Evolutionary conservation across 2,797 vertebrate genomes (phyloP), one percentile per base, ranked within the genome.

Genomic region (Muscicapa striata): DNA sequence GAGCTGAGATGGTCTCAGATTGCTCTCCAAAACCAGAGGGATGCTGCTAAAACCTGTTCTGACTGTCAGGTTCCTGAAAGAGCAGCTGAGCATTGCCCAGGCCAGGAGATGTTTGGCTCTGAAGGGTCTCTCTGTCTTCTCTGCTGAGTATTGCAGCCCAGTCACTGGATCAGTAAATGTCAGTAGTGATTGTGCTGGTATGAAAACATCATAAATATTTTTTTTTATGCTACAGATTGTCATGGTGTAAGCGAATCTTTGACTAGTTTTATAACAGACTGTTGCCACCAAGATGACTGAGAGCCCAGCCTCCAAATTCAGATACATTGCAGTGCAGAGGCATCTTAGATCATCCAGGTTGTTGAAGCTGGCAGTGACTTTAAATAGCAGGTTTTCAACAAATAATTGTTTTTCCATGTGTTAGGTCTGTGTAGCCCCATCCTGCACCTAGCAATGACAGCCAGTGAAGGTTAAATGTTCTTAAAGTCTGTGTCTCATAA

Each of bases 161-260:
- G 41, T 43, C 20, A 5, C 8, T 61, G 63, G 11, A 7, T 82
- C 62, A 45, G 10, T 61, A 38, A 40, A 72, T 24, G 38, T 12
- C 38, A 14, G 12, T 59, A 52, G 2, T 2, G 8, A 21, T 45
- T 3, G 0, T 77, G 11, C 52, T 2, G 2, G 5, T 73, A 14
- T 0, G 0, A 43, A 84, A 75, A 57, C 4, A 2, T 15, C 5
- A 4, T 22, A 46, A 86, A 17, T 57, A 15, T 2, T 18, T 66
- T 15, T 61, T 27, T 54, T 43, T 34, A 36, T 59, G 45, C 10
- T 9, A 7, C 36, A 73, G 43, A 18, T 67, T 52, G 11, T 34
- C 3, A 1, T 6, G 41, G 6, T 45, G 21, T 27, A 51, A 34
- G 19, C 67, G 68, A 82, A 20, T 57, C 19, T 82, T 75, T 40